Evolutionary conservation across 2,888 invertebrate genomes (phyloP), one percentile per base, ranked within the genome.

Genomic region (Tinea semifulvella): DNA sequence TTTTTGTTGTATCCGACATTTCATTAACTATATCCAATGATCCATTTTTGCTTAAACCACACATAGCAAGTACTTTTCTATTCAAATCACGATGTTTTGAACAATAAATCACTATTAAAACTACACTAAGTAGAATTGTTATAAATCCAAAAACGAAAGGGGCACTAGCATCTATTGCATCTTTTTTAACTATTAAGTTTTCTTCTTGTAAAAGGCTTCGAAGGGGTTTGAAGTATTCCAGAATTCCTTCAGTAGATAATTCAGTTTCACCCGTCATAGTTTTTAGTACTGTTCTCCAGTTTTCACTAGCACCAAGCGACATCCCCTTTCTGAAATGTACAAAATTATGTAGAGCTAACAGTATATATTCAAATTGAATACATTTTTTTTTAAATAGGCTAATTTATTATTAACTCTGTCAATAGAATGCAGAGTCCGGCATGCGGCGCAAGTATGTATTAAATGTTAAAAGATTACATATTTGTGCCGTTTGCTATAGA

Each of bases 21-120:
- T 77, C 77, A 46, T 67, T 69, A 1, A 61, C 76, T 48, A 79
- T 79, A 49, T 80, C 79, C 49, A 79, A 58, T 7, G 79, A 79
- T 1, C 79, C 79, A 49, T 79, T 80, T 53, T 75, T 74, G 51
- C 65, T 74, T 17, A 79, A 54, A 47, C 79, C 75, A 48, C 73
- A 79, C 25, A 63, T 46, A 6, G 73, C 63, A 28, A 74, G 60
- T 22, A 77, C 50, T 56, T 59, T 68, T 31, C 61, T 57, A 1
- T 64, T 61, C 26, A 65, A 46, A 49, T 72, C 60, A 44, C 66
- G 61, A 53, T 74, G 77, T 51, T 69, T 80, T 16, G 69, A 58
- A 58, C 68, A 76, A 47, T 76, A 80, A n/a, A 75, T 50, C 19
- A 72, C 52, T 47, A 79, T 53, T 49, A 80, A 73, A 11, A 71